Evolutionary conservation across 64 coral and sea anemone species (phyloP).

Genomic region (Platygyra sinensis): DNA sequence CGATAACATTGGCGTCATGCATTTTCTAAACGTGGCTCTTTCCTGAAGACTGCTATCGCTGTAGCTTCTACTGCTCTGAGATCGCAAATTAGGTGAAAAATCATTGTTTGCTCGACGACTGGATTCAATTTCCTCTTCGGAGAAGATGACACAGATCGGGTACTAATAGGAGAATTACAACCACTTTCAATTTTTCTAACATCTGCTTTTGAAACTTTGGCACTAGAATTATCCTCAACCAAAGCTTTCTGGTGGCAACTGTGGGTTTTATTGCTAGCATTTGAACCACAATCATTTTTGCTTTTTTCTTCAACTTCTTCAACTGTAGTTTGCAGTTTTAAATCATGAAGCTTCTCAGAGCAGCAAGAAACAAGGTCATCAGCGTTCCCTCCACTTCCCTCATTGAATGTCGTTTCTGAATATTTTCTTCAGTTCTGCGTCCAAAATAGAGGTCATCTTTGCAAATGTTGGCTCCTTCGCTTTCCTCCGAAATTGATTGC

Average conservation of each 20-base stretch:
- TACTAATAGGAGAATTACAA: too few relatives aligned
- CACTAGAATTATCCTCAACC: background rate
- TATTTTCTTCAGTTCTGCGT: background rate
- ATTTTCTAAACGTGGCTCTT: background rate
- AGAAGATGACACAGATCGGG: background rate
- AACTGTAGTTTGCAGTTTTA: background rate
- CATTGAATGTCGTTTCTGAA: background rate
- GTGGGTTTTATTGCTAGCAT: background rate
- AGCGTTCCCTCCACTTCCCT: background rate
- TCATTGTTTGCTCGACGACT: background rate
- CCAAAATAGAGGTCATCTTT: background rate
- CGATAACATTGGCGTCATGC: background rate
- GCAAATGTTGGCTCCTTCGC: background rate
- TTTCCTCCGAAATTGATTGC: background rate
- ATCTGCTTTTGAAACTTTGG: background rate
- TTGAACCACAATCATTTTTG: background rate
- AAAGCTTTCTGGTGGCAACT: background rate
- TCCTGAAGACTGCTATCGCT: conserved; percentile 1
- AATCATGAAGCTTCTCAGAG: too few relatives aligned
- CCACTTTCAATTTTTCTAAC: background rate
- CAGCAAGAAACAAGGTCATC: background rate
- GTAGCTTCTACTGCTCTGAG: background rate
- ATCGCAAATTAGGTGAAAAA: background rate
- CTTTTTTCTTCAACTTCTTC: background rate
- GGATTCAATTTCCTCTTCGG: background rate